phyloP scores from a whole-genome alignment of 2,113 vertebrate genomes.

The Anarhynchus alexandrinus region DNA sequence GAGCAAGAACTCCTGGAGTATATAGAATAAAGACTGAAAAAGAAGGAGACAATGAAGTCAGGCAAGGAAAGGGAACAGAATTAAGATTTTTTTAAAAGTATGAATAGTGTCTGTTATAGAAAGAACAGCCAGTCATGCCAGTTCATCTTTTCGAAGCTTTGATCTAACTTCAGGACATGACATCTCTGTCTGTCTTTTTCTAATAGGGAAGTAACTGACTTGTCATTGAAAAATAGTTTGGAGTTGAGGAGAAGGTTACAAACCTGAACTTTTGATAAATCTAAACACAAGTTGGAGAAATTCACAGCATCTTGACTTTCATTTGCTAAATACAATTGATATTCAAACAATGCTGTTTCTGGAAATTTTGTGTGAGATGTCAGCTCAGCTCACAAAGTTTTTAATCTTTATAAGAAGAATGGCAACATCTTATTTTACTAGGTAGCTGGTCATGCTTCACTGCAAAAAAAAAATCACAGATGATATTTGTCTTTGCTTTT shows the following conservation, averaged over 20 bases:
- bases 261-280: not conserved
- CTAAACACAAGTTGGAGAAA: not conserved
- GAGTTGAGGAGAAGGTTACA: not conserved
- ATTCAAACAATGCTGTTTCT: not conserved
- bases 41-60: not conserved
- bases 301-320: not conserved
- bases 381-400: not conserved
- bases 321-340: not conserved
- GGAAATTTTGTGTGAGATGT: not conserved
- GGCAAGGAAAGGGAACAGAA: not conserved
- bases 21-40: not conserved
- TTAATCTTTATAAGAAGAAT: not conserved
- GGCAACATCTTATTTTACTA: not conserved
- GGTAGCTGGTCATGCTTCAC: not conserved
- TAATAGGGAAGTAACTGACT: not conserved
- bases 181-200: not conserved
- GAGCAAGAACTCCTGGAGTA: not conserved
- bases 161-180: not conserved
- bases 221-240: not conserved
- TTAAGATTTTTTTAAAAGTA: not conserved
- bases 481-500: slow-evolving; percentile 30
- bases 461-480: not conserved
- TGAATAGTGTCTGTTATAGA: not conserved
- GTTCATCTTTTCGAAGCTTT: not conserved
- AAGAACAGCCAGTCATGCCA: not conserved